phyloP scores from a whole-genome alignment of 1,140 invertebrate genomes.

The Zaprionus ornatus region DNA sequence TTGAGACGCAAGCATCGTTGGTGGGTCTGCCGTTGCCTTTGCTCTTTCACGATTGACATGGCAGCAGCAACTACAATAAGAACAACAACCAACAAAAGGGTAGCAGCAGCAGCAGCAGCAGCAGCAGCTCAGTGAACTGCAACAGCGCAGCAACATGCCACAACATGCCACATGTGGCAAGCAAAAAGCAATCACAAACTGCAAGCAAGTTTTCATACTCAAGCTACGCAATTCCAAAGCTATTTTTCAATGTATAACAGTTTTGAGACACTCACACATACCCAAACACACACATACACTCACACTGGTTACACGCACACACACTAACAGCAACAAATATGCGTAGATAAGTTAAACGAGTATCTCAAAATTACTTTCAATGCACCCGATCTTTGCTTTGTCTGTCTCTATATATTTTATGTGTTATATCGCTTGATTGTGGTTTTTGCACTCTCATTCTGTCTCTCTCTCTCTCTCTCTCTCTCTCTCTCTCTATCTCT shows the following conservation, averaged over 20 bases:
- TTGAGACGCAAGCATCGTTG: slow-evolving; percentile 48
- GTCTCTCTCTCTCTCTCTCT: not conserved
- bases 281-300: slow-evolving; percentile 24
- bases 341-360: slow-evolving; percentile 55
- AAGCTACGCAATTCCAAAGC: slow-evolving; percentile 66
- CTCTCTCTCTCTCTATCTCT: not conserved
- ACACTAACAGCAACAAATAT: slow-evolving; percentile 56
- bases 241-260: slow-evolving; percentile 78
- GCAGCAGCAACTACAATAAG: slow-evolving; percentile 9
- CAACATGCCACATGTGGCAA: slow-evolving; percentile 17
- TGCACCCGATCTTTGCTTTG: slow-evolving; percentile 58
- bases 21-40: slow-evolving; percentile 64
- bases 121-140: slow-evolving; percentile 12
- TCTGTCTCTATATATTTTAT: slow-evolving; percentile 22
- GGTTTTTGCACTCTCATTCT: slow-evolving; percentile 1
- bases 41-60: slow-evolving; percentile 65
- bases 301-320: slow-evolving; percentile 28
- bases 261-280: slow-evolving; percentile 66
- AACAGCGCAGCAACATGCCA: slow-evolving; percentile 4
- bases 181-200: slow-evolving; percentile 53
- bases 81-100: slow-evolving; percentile 4
- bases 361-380: slow-evolving; percentile 50
- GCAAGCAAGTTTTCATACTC: slow-evolving; percentile 71
- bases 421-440: slow-evolving; percentile 4
- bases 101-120: slow-evolving; percentile 7